These are phyloP conservation scores for Drosophila lacicola DNA, from an alignment of 2,888 invertebrate genomes.

Conservation along the genomic window DNA sequence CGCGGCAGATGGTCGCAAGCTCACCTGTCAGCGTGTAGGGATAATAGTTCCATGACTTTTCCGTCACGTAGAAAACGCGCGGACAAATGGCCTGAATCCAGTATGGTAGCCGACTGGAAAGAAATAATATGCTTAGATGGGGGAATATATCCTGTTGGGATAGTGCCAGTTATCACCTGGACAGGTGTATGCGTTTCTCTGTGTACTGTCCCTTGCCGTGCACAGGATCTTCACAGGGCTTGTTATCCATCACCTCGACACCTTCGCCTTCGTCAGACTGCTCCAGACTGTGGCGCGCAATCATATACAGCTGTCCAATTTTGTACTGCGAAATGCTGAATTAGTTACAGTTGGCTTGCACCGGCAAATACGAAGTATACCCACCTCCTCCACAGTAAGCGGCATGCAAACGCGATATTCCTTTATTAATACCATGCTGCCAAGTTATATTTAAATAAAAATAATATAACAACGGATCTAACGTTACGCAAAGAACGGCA, in stretches of 20 bases:
- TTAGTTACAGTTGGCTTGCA: background rate
- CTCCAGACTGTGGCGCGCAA: constrained; percentile 96
- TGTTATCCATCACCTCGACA: constrained; percentile 95
- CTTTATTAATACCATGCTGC: constrained; percentile 92
- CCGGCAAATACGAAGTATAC: constrained; percentile 12
- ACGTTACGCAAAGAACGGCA: constrained; percentile 66
- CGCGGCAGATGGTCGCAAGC: constrained; percentile 43
- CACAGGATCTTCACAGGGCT: constrained; percentile 90
- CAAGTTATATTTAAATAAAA: constrained; percentile 9
- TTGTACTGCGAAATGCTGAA: constrained; percentile 88
- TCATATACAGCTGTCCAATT: constrained; percentile 97
- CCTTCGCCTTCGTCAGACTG: constrained; percentile 96
- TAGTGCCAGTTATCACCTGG: constrained; percentile 87
- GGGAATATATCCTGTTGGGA: background rate
- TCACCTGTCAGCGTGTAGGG: constrained; percentile 94
- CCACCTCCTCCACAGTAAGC: constrained; percentile 95
- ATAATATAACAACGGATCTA: constrained; percentile 35
- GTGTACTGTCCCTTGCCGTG: constrained; percentile 95
- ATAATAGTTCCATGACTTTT: constrained; percentile 98
- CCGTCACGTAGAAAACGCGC: constrained; percentile 95
- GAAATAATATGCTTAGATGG: background rate
- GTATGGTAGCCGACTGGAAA: constrained; percentile 90
- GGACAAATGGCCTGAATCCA: constrained; percentile 96
- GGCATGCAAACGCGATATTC: constrained; percentile 98
- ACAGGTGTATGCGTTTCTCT: constrained; percentile 95